Conservation (phyloP, 2,113 vertebrate species). For the Peucedramus taeniatus region DNA sequence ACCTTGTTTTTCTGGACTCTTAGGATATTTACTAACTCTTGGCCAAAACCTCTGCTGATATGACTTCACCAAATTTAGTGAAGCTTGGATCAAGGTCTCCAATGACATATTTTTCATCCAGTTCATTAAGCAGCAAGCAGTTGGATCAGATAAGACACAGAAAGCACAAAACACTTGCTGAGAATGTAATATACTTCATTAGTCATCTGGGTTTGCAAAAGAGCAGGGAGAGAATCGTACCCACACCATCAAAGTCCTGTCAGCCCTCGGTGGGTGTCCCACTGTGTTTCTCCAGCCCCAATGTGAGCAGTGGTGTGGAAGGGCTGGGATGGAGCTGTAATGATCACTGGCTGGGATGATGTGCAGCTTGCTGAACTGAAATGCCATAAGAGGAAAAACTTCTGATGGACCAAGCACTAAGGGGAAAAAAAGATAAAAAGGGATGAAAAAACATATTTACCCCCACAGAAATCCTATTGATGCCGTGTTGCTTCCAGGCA, state of each 20-base stretch:
- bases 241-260: background rate
- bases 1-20: background rate
- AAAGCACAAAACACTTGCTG: background rate
- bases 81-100: background rate
- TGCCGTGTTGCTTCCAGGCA: rapidly evolving
- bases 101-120: background rate
- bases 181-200: background rate
- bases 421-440: background rate
- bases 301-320: background rate
- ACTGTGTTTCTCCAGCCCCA: background rate
- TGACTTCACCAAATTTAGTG: background rate
- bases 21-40: background rate
- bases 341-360: background rate
- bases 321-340: background rate
- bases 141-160: background rate
- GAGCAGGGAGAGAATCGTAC: background rate
- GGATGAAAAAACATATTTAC: background rate
- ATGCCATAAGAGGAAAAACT: background rate
- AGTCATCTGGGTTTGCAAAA: background rate
- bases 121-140: constrained; percentile 18
- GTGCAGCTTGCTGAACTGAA: background rate
- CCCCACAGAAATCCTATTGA: background rate
- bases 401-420: background rate
- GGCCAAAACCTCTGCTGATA: background rate
- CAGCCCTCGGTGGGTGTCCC: background rate